Conservation (phyloP, 2,113 vertebrate genomes). For the Ceuthmochares aereus region DNA sequence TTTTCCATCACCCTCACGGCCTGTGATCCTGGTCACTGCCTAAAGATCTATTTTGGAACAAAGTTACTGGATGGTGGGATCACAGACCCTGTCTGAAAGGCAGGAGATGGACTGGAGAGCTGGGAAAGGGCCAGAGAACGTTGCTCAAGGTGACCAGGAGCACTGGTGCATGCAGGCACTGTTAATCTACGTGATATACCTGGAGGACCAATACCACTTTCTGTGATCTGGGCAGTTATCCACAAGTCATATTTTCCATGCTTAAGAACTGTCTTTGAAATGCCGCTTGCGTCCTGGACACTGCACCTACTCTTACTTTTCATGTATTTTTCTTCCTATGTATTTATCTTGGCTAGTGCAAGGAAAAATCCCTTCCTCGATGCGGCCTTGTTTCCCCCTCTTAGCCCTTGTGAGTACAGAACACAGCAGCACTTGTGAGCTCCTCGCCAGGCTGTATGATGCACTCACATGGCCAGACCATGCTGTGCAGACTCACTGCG, state of each 20-base stretch:
- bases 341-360: not conserved
- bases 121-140: not conserved
- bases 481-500: rapidly evolving
- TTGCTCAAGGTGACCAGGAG: not conserved
- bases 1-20: not conserved
- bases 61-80: not conserved
- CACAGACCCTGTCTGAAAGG: not conserved
- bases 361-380: not conserved
- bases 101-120: not conserved
- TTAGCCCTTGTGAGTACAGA: not conserved
- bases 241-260: not conserved
- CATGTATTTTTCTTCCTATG: not conserved
- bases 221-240: not conserved
- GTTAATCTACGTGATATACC: not conserved
- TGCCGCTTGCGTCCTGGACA: not conserved
- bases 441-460: not conserved
- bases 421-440: not conserved
- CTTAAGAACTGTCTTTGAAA: not conserved
- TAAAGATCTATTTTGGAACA: not conserved
- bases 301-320: not conserved
- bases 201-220: not conserved
- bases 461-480: rapidly evolving
- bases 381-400: not conserved
- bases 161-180: not conserved
- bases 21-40: not conserved